Evolutionary conservation across 2,113 vertebrate genomes (phyloP).

Genomic region (Sander lucioperca): DNA sequence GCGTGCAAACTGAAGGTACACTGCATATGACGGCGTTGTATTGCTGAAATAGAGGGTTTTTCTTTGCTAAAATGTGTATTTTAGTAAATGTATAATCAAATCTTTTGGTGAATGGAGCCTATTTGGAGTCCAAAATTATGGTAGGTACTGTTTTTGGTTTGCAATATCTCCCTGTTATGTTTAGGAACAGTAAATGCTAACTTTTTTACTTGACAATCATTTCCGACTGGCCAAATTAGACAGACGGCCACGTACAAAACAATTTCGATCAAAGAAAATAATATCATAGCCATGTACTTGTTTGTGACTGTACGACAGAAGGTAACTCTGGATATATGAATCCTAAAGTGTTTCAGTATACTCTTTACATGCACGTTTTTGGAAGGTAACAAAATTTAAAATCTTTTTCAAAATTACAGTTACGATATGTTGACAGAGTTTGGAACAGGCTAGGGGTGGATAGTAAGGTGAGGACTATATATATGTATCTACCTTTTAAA

Average conservation of each 20-base stretch:
- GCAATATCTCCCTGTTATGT: conserved; percentile 5
- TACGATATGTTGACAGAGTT: neutral
- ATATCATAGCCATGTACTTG: neutral
- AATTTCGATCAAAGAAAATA: neutral
- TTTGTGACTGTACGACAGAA: neutral
- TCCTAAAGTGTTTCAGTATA: neutral
- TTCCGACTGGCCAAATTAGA: neutral
- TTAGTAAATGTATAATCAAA: neutral
- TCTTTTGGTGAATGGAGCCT: neutral
- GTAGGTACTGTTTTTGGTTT: neutral
- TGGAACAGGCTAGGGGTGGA: neutral
- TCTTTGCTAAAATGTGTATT: conserved; percentile 8
- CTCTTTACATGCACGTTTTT: neutral
- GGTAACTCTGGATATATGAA: neutral
- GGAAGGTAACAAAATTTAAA: neutral
- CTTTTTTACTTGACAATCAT: conserved; percentile 1
- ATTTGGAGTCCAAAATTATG: neutral
- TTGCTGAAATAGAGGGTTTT: conserved; percentile 12
- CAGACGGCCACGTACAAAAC: neutral
- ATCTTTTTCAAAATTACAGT: neutral
- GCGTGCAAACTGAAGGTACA: conserved; percentile 9
- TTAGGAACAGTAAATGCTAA: neutral
- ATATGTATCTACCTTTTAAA: neutral
- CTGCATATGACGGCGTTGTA: neutral
- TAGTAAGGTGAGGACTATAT: neutral